Evolutionary conservation across 2,797 vertebrate genomes (phyloP).

Genomic region (Ceryle rudis): DNA sequence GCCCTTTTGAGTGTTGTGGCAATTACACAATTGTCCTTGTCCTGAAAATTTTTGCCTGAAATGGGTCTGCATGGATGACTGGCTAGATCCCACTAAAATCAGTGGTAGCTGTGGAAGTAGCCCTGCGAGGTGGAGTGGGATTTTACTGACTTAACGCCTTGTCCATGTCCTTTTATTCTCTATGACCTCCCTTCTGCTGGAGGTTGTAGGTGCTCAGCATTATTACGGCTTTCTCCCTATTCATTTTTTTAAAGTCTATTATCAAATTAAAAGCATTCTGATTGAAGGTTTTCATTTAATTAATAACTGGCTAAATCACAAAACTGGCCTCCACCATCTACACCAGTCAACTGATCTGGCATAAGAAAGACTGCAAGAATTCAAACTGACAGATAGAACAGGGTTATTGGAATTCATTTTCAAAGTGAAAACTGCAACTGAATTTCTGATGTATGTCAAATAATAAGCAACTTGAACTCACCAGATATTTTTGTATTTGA

Average conservation of each 20-base stretch:
- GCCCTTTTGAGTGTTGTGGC: background rate
- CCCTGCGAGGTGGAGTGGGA: background rate
- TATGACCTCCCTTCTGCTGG: background rate
- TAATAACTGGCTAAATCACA: background rate
- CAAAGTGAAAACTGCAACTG: background rate
- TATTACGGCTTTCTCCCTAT: background rate
- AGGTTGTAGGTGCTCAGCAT: background rate
- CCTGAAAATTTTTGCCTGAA: slow-evolving; percentile 3
- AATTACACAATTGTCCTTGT: slow-evolving; percentile 31
- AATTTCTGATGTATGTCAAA: background rate
- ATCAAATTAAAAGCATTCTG: background rate
- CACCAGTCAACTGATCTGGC: background rate
- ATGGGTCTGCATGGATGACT: background rate
- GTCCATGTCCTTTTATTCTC: background rate
- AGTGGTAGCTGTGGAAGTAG: background rate
- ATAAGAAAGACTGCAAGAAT: background rate
- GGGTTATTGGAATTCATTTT: background rate
- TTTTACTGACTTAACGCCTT: background rate
- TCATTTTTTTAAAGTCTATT: background rate
- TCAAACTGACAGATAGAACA: background rate
- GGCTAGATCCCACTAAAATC: background rate
- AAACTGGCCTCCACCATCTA: background rate
- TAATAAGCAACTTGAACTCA: background rate
- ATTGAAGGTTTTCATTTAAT: background rate
- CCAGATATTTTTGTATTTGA: background rate